Percentiles rank a stretch among this genome's conserved stretches.
Conservation (phyloP, 2,888 invertebrate genomes). For the Sycophila texana region DNA sequence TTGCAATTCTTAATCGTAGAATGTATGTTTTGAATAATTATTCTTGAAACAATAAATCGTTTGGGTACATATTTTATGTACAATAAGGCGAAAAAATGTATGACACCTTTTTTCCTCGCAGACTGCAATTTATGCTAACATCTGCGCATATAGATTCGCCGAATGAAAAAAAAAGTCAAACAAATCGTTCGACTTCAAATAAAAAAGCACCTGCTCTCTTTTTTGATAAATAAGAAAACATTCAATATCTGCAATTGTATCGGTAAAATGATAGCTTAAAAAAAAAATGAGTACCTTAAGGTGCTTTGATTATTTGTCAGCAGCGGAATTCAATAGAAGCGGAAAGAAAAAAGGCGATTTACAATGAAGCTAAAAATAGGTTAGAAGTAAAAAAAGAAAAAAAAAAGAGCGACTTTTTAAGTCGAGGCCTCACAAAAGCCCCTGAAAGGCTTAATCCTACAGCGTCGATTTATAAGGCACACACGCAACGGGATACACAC, state of each 20-base stretch:
- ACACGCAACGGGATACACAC: slow-evolving; percentile 58
- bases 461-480: slow-evolving; percentile 60
- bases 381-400: neutral
- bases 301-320: slow-evolving; percentile 18
- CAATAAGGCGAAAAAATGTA: too few species aligned
- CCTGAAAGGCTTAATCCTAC: slow-evolving; percentile 68
- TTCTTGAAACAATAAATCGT: too few species aligned
- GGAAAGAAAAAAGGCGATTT: slow-evolving; percentile 12
- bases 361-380: slow-evolving; percentile 1
- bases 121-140: too few species aligned
- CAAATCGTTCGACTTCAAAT: slow-evolving; percentile 21
- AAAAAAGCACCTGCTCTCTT: slow-evolving; percentile 13
- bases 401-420: slow-evolving; percentile 55
- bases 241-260: slow-evolving; percentile 3
- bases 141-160: too few species aligned
- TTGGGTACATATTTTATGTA: too few species aligned
- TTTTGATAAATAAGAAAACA: slow-evolving; percentile 17
- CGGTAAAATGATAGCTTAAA: slow-evolving; percentile 22
- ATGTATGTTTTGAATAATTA: too few species aligned
- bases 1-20: too few species aligned
- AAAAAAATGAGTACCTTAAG: slow-evolving; percentile 21
- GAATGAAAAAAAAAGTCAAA: neutral
- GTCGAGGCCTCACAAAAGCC: slow-evolving; percentile 55
- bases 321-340: slow-evolving; percentile 11
- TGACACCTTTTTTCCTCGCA: too few species aligned